Conservation (phyloP, 1,140 invertebrate species). For the Sitophilus oryzae region DNA sequence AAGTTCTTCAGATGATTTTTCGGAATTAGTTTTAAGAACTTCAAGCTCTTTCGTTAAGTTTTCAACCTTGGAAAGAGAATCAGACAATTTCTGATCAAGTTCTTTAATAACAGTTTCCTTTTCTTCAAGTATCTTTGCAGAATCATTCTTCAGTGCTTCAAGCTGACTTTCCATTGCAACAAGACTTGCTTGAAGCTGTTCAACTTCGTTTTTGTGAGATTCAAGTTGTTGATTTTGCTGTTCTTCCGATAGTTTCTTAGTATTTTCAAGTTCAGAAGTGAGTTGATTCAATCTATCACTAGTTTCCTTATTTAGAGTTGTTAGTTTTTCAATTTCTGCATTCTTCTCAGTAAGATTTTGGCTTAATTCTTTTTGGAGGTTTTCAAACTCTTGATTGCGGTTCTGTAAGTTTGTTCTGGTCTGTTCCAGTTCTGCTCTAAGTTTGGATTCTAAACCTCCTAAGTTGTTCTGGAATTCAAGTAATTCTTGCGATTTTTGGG, state of each 20-base stretch:
- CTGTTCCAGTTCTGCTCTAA: conserved; percentile 9
- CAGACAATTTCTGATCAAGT: conserved; percentile 1
- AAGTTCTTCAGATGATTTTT: not conserved
- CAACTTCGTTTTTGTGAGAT: conserved; percentile 6
- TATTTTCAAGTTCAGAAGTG: not conserved
- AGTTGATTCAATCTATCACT: conserved; percentile 7
- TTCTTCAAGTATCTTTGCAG: conserved; percentile 7
- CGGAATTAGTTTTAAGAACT: conserved; percentile 2
- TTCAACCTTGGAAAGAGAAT: conserved; percentile 5
- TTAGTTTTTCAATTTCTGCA: conserved; percentile 43
- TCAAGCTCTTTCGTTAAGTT: conserved; percentile 1
- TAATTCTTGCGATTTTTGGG: conserved; percentile 11
- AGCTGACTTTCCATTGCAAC: conserved; percentile 6
- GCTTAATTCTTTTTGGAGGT: conserved; percentile 43
- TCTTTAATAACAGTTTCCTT: conserved; percentile 10
- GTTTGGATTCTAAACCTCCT: conserved; percentile 7
- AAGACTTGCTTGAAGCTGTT: conserved; percentile 8
- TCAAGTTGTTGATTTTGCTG: conserved; percentile 1
- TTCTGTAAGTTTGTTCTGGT: conserved; percentile 7
- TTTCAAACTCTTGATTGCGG: conserved; percentile 5
- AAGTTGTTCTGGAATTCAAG: conserved; percentile 12
- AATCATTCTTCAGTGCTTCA: conserved; percentile 5
- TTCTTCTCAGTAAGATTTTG: conserved; percentile 43
- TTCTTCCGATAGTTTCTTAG: conserved; percentile 1
- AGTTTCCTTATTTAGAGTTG: conserved; percentile 9